These are phyloP conservation scores for Amphimallon solstitiale DNA, from an alignment of 2,888 invertebrate genomes.

Conservation along the genomic window DNA sequence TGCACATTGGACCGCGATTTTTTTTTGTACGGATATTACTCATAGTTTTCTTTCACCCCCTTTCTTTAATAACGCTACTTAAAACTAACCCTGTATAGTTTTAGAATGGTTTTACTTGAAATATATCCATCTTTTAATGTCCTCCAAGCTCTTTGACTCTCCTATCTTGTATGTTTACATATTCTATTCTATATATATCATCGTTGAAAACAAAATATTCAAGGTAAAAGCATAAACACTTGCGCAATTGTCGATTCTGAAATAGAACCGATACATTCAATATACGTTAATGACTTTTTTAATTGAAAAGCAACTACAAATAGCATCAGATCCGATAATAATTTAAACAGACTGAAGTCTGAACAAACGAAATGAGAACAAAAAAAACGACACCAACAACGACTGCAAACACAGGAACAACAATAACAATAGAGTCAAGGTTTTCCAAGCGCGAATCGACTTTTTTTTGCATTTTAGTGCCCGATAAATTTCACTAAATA, in stretches of 20 bases:
- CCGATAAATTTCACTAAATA: constrained; percentile 30
- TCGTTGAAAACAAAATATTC: too few species aligned
- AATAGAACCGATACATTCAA: neutral
- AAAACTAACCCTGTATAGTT: too few species aligned
- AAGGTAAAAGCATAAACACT: too few species aligned
- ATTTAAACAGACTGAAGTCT: constrained; percentile 8
- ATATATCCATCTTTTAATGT: too few species aligned
- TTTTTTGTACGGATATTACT: too few species aligned
- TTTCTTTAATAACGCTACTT: too few species aligned
- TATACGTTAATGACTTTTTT: constrained; percentile 18
- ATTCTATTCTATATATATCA: too few species aligned
- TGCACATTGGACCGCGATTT: too few species aligned
- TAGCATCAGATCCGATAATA: constrained; percentile 1
- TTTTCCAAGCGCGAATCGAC: constrained; percentile 8
- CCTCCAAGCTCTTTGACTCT: too few species aligned
- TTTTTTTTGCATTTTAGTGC: constrained; percentile 14
- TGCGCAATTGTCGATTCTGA: neutral
- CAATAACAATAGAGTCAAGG: constrained; percentile 15
- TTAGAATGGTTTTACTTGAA: too few species aligned
- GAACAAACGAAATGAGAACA: constrained; percentile 3
- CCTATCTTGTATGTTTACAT: too few species aligned
- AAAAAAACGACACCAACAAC: constrained; percentile 14
- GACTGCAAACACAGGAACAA: constrained; percentile 6
- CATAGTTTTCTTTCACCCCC: too few species aligned
- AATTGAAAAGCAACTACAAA: constrained; percentile 5